Base-by-base conservation (phyloP, 1,140 invertebrate species). In the Drosophila melanica region DNA sequence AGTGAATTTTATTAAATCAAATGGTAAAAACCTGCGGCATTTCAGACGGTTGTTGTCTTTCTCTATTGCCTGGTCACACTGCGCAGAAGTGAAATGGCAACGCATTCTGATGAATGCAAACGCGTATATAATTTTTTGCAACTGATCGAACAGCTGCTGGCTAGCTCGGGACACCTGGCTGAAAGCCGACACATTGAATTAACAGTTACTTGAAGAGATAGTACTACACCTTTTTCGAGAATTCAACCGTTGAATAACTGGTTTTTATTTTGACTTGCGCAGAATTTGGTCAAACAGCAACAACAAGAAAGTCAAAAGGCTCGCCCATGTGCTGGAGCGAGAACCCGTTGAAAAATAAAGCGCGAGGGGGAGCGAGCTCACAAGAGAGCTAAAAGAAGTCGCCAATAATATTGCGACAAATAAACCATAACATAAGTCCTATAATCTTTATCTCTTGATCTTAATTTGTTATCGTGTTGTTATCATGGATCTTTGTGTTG, bases 381-480 rank as follows among this genome's bases (percentile, higher is more conserved):
- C 10, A 18, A 41, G 45, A 42, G 42, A 12, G 33, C 1, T 55
- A 3, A 53, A 63, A 55, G 33, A 42, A n/a, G 1, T 64, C 18
- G 58, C 55, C n/a, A 57, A 68, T 23, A 20, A 18, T 47, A 47
- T 60, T 73, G 70, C 64, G 42, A 60, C 54, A 67, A 54, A 60
- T 60, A 16, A 35, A 80, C 78, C 57, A 86, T 69, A 77, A 87
- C 54, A 75, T 73, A 65, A 77, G 74, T 59, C 68, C 63, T 55
- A 67, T 59, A 86, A 69, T 77, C 41, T 39, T 66, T 44, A 53
- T 55, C 33, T 35, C 33, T 74, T 70, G 72, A 55, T 66, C 50
- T 68, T 77, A 69, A 68, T 55, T 84, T 75, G 76, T 68, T 82
- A 79, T 81, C 79, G 65, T 55, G 55, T 67, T 66, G 33, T 60